These are phyloP conservation scores for Cyprinodon brontotheroides DNA, from an alignment of 2,113 vertebrate genomes.

Conservation along the genomic window DNA sequence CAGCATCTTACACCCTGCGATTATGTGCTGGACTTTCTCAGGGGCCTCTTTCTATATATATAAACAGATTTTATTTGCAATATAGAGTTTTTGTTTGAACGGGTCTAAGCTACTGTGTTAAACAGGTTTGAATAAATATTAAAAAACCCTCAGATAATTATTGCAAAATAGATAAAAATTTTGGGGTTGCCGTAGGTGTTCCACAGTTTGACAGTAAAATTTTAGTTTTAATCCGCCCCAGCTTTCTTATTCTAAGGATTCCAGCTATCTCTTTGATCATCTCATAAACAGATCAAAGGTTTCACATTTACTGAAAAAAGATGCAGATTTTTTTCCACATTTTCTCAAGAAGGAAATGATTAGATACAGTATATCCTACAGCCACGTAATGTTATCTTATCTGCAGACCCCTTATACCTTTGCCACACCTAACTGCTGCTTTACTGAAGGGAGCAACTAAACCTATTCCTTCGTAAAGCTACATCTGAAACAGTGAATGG, in stretches of 20 bases:
- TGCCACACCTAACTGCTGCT: conserved; percentile 29
- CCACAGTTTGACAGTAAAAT: not conserved
- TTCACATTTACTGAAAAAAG: not conserved
- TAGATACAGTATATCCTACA: not conserved
- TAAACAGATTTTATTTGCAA: not conserved
- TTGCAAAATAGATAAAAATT: not conserved
- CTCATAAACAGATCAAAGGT: not conserved
- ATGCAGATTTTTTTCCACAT: not conserved
- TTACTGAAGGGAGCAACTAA: conserved; percentile 56
- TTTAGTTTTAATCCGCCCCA: not conserved
- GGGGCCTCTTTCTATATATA: no score
- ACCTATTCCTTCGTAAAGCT: conserved; percentile 40
- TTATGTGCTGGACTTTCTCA: no score
- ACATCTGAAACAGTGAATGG: conserved; percentile 23
- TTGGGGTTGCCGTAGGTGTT: not conserved
- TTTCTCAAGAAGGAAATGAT: not conserved
- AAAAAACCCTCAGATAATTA: not conserved
- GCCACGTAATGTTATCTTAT: conserved; percentile 10
- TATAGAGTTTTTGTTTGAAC: not conserved
- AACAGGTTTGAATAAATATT: not conserved
- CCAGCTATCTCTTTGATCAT: not conserved
- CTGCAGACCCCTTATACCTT: conserved; percentile 16
- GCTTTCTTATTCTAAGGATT: not conserved
- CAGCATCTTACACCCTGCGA: no score
- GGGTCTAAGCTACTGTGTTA: not conserved